Evolutionary conservation across 2,113 vertebrate genomes (phyloP).

Genomic region (Rhabdomys dilectus): DNA sequence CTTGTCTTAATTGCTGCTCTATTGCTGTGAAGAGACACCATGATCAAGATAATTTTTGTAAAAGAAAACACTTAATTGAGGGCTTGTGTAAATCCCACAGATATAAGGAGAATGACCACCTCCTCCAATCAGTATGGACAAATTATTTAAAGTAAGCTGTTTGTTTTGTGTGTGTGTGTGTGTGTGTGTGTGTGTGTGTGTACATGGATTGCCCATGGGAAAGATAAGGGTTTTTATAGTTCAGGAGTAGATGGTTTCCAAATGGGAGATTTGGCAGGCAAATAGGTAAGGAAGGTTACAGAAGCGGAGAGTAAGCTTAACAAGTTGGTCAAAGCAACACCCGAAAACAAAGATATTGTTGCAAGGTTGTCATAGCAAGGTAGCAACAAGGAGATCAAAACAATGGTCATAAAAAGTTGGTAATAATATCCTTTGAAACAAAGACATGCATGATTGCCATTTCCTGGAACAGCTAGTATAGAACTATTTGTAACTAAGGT

Average conservation of each 20-base stretch:
- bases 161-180: too few relatives aligned
- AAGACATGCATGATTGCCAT: background rate
- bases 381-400: background rate
- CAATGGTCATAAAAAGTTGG: background rate
- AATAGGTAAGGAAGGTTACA: background rate
- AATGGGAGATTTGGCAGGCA: background rate
- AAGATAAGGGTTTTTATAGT: background rate
- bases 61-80: background rate
- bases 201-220: background rate
- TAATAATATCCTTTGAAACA: background rate
- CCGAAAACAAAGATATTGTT: background rate
- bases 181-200: background rate
- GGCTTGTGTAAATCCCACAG: too few relatives aligned
- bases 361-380: background rate
- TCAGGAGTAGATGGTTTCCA: background rate
- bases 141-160: background rate
- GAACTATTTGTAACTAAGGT: background rate
- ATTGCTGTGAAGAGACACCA: background rate
- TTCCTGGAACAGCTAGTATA: background rate
- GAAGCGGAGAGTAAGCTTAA: background rate
- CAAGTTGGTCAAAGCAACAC: background rate
- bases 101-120: background rate
- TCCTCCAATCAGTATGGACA: background rate
- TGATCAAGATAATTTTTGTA: background rate
- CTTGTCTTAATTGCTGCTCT: background rate